Base-by-base conservation (phyloP, 2,888 invertebrate species). In the Pandemis heparana region DNA sequence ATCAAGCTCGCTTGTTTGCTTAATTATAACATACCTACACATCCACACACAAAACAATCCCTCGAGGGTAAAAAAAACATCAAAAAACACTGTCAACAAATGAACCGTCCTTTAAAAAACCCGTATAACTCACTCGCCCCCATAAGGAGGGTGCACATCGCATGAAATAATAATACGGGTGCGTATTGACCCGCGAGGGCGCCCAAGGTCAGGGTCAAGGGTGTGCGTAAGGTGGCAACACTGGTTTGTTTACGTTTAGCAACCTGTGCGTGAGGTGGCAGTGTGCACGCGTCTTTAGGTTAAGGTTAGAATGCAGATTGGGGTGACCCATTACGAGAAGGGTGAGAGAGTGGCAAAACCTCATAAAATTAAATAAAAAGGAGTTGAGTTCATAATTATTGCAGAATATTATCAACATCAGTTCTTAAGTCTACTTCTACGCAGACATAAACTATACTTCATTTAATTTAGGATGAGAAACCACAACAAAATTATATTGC, bases 161-260 rank as follows among this genome's bases (percentile, higher is more conserved):
- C 76, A 75, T 77, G 76, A 77, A 76, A 79, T 80, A 81, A 82
- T 82, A 83, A 83, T 82, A 82, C 81, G 80, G 79, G 79, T 83
- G 87, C 79, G 87, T 89, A 86, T 87, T 89, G 89, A 90, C 87
- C 89, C 86, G 81, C 69, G 79, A 73, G 73, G 75, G 71, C 7
- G 43, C 14, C 14, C 63, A 63, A 63, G 63, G 63, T 63, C 46
- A 43, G 8, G 89, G 88, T 87, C 89, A 89, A 89, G 89, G 89
- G 83, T 83, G 86, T 84, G 32, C 38, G 38, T 46, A 63, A 46
- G 63, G 43, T 41, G 43, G 41, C 41, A 16, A n/a, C 23, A 46
- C 43, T 18, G 46, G 14, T 46, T 63, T 63, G 63, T 14, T 23
- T 46, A 32, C 23, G n/a, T 14, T 60, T 8, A 6, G 6, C 14